These are phyloP conservation scores for Carassius gibelio DNA, from an alignment of 2,113 vertebrate species.

Conservation along the genomic window DNA sequence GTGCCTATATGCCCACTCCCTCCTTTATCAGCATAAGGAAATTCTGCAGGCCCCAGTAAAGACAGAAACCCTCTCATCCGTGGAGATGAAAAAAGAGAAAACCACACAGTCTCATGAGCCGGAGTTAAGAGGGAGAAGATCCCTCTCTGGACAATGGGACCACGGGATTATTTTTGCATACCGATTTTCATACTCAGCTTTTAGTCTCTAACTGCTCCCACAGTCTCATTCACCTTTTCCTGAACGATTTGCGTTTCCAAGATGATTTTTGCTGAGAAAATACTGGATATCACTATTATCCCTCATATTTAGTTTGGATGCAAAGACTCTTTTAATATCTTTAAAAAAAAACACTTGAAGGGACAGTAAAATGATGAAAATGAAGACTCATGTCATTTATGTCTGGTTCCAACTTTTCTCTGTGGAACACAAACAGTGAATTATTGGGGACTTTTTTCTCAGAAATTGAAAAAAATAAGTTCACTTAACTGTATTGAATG, in stretches of 20 bases:
- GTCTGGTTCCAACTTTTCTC: too few species aligned
- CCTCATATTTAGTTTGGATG: not conserved
- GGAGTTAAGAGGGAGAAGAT: conserved; percentile 56
- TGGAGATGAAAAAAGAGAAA: conserved; percentile 67
- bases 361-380: not conserved
- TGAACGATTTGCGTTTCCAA: not conserved
- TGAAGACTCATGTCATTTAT: not conserved
- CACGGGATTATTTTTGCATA: conserved; percentile 71
- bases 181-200: conserved; percentile 75
- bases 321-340: not conserved
- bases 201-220: conserved; percentile 68
- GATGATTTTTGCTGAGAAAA: not conserved
- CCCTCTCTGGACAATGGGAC: conserved; percentile 66
- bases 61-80: conserved; percentile 66
- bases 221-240: conserved; percentile 21
- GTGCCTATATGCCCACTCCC: conserved; percentile 55
- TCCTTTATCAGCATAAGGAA: conserved; percentile 71
- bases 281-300: not conserved
- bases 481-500: not conserved
- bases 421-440: not conserved
- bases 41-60: conserved; percentile 72
- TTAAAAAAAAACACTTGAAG: not conserved
- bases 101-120: conserved; percentile 63
- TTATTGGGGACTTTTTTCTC: not conserved
- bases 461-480: not conserved